phyloP scores from a whole-genome alignment of 2,888 invertebrate genomes.

The Heliconius sara region DNA sequence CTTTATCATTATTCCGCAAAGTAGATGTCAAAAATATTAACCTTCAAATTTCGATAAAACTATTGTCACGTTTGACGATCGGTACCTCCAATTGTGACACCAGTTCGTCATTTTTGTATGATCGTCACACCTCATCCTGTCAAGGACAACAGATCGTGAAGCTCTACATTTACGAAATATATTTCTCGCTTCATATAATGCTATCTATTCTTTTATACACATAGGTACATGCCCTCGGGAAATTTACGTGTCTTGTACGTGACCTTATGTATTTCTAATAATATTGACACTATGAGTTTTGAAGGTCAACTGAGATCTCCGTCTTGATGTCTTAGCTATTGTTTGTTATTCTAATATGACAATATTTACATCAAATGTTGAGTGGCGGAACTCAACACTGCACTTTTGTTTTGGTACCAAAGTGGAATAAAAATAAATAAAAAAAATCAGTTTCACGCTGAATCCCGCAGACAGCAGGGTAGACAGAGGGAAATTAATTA shows the following conservation, averaged over 20 bases:
- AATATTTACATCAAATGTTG: background rate
- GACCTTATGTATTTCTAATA: background rate
- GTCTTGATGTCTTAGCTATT: background rate
- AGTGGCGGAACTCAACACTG: too few species aligned
- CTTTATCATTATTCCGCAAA: too few species aligned
- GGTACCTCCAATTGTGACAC: too few species aligned
- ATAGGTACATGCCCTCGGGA: background rate
- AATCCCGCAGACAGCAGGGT: too few species aligned
- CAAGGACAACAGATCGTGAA: background rate
- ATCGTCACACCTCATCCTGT: background rate
- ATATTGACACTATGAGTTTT: background rate
- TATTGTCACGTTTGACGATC: too few species aligned
- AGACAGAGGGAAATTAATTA: too few species aligned
- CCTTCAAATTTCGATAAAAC: too few species aligned
- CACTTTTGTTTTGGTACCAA: too few species aligned
- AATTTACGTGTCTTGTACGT: background rate
- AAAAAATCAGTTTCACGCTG: too few species aligned
- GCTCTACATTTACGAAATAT: background rate
- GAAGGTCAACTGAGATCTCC: background rate
- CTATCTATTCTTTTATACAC: background rate
- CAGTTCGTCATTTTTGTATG: background rate
- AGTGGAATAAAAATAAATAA: too few species aligned
- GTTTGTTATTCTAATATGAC: background rate
- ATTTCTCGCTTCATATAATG: background rate
- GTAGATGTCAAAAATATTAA: too few species aligned